Percentiles rank a stretch among this genome's conserved stretches.
Conservation (phyloP, 2,113 vertebrate species). For the Tupaia tana region DNA sequence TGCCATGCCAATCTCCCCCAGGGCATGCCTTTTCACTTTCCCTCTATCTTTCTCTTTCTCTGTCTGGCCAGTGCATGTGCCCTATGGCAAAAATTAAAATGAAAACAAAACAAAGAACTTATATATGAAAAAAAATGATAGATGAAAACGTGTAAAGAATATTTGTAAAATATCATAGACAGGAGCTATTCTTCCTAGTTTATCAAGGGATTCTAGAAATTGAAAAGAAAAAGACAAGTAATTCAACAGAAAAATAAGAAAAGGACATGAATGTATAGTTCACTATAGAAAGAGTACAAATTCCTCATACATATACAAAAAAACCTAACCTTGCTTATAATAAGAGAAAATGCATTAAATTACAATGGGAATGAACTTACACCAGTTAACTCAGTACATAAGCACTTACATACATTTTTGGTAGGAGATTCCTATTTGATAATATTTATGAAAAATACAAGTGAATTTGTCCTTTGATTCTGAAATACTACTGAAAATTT, state of each 20-base stretch:
- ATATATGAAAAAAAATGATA: neutral
- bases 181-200: neutral
- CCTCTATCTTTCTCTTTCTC: no score
- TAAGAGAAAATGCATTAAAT: slow-evolving; percentile 1
- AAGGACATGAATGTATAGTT: neutral
- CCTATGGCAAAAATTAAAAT: no score
- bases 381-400: neutral
- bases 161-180: neutral
- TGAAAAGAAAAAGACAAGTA: neutral
- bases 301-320: neutral
- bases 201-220: neutral
- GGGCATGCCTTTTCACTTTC: no score
- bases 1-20: no score
- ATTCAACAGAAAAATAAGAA: neutral
- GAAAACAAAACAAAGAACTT: neutral
- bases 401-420: slow-evolving; percentile 10
- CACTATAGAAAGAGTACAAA: neutral
- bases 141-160: slow-evolving; percentile 13
- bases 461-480: neutral
- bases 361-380: neutral
- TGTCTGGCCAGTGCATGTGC: no score
- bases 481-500: neutral
- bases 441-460: slow-evolving; percentile 27
- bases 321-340: neutral
- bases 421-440: neutral